Evolutionary conservation across 2,888 invertebrate genomes (phyloP).

Genomic region (Meteorus colon): DNA sequence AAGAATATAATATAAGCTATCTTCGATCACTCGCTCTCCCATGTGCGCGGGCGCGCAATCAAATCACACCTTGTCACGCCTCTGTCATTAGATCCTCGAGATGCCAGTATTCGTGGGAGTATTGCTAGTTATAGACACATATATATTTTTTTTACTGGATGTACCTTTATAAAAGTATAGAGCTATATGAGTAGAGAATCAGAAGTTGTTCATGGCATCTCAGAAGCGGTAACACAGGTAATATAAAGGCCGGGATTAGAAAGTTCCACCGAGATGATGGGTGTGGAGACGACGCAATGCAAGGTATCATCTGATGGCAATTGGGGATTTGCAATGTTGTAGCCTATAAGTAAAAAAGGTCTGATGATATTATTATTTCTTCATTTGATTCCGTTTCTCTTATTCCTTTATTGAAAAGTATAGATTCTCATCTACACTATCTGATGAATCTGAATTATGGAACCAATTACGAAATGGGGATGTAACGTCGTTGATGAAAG

Average conservation of each 20-base stretch:
- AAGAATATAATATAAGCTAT: neutral
- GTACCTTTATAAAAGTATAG: neutral
- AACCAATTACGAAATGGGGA: too few relatives aligned
- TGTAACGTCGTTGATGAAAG: too few relatives aligned
- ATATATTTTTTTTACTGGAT: neutral
- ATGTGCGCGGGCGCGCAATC: neutral
- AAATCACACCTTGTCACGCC: slow-evolving; percentile 15
- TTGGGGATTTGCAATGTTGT: neutral
- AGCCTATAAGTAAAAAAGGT: neutral
- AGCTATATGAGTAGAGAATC: neutral
- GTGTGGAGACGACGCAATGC: slow-evolving; percentile 19
- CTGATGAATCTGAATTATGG: too few relatives aligned
- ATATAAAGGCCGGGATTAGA: slow-evolving; percentile 41
- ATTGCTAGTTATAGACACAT: neutral
- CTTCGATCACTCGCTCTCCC: neutral
- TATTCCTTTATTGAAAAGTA: too few relatives aligned
- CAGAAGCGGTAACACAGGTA: slow-evolving; percentile 24
- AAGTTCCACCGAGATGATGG: slow-evolving; percentile 28
- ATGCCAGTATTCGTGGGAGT: slow-evolving; percentile 1
- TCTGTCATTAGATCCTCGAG: slow-evolving; percentile 19
- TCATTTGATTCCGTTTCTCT: too few relatives aligned
- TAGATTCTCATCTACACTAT: too few relatives aligned
- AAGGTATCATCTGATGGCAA: neutral
- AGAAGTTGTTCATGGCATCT: slow-evolving; percentile 7
- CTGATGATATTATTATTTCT: too few relatives aligned